Base-by-base conservation (phyloP, 2,888 invertebrate species). In the Eulithis testata region DNA sequence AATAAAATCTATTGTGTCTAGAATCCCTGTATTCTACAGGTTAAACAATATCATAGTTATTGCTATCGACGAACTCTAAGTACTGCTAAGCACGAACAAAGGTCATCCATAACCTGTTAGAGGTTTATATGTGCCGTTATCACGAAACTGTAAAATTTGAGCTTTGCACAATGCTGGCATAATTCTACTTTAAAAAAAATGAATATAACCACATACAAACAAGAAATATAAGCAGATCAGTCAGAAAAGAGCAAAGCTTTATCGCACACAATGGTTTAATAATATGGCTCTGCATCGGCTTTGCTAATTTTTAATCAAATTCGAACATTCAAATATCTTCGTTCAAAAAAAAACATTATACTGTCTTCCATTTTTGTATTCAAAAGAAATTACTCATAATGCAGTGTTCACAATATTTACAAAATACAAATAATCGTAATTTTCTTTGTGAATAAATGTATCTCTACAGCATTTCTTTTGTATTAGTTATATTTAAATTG, bases 221-320 rank as follows among this genome's bases (percentile, higher is more conserved):
- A n/a, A 37, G 4, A 0, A 9, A 21, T 4, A 49, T 21, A 49
- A 7, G 37, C 52, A 52, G 36, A 37, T 11, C 9, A 31, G 43
- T 14, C 55, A 66, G 66, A 51, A 54, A 43, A 51, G 59, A 49
- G 47, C 51, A 51, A 36, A 61, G 27, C n/a, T 40, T 62, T 11
- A 31, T 21, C 3, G 9, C 5, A 14, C 21, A 12, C 14, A 21
- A 11, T 49, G 11, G 31, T 51, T 21, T 37, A 6, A 27, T 37
- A 27, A 31, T 11, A 27, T 54, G 63, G 27, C 14, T 14, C 60
- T 67, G 31, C 63, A 63, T 64, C 45, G 60, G 63, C 57, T 67
- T 67, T 63, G 57, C 12, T 53, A 53, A 7, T 53, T 11, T 36
- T 40, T 51, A n/a, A 31, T 27, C 27, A 43, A 51, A 7, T 37